Evolutionary conservation across 2,113 vertebrate genomes (phyloP).

Genomic region (Zapornia atra): DNA sequence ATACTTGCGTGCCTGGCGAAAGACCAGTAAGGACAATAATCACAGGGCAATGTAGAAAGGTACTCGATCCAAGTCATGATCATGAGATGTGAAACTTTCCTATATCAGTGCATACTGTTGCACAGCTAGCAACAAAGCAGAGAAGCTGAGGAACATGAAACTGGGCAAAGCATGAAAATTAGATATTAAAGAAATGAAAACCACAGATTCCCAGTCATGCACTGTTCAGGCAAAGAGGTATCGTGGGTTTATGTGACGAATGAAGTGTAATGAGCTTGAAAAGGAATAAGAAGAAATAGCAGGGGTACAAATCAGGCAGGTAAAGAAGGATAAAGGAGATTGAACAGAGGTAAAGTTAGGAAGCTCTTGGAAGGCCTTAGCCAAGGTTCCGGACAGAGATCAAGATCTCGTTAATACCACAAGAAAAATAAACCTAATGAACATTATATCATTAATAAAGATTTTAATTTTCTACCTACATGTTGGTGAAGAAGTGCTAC

Average conservation of each 20-base stretch:
- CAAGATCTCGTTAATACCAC: not conserved
- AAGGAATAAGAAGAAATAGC: not conserved
- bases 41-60: not conserved
- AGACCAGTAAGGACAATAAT: not conserved
- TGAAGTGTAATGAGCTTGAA: not conserved
- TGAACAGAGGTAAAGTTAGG: not conserved
- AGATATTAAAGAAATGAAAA: not conserved
- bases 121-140: not conserved
- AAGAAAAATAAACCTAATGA: not conserved
- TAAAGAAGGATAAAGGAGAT: not conserved
- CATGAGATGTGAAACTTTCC: not conserved
- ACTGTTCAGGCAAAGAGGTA: not conserved
- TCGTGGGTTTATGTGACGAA: not conserved
- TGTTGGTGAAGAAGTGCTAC: not conserved
- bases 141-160: not conserved
- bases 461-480: not conserved
- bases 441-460: not conserved
- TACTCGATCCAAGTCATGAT: not conserved
- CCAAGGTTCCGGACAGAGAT: not conserved
- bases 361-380: not conserved
- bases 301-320: not conserved
- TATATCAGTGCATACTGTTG: not conserved
- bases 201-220: rapidly evolving
- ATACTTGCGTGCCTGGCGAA: not conserved
- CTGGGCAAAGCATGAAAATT: not conserved